These are phyloP conservation scores for Tricholauxania praeusta DNA, from an alignment of 2,888 invertebrate species.

Conservation along the genomic window DNA sequence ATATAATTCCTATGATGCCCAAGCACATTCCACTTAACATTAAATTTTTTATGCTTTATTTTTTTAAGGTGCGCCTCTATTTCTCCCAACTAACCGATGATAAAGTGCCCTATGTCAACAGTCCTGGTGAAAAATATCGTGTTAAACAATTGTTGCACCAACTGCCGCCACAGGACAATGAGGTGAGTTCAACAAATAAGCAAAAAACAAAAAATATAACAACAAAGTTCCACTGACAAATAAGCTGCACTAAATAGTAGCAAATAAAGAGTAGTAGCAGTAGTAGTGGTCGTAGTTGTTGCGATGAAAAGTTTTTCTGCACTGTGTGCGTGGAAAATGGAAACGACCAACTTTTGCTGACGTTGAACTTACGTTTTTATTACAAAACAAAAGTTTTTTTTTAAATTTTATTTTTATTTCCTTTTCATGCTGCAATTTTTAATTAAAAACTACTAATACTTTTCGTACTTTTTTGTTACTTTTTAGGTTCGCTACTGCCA, in stretches of 20 bases:
- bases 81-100: slow-evolving; percentile 96
- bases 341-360: slow-evolving; percentile 1
- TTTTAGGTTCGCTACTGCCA: slow-evolving; percentile 92
- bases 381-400: slow-evolving; percentile 17
- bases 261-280: not conserved
- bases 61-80: slow-evolving; percentile 93
- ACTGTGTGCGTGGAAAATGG: not conserved
- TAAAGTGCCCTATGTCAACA: slow-evolving; percentile 97
- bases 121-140: slow-evolving; percentile 92
- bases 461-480: slow-evolving; percentile 48
- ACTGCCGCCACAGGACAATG: slow-evolving; percentile 97
- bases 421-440: slow-evolving; percentile 24
- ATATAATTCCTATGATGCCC: not conserved
- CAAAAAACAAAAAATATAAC: slow-evolving; percentile 26
- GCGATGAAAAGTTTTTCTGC: slow-evolving; percentile 28
- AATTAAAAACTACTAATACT: not conserved
- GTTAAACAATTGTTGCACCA: slow-evolving; percentile 95
- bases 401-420: slow-evolving; percentile 39
- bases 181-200: slow-evolving; percentile 68
- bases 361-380: not conserved
- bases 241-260: slow-evolving; percentile 15
- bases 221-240: slow-evolving; percentile 10
- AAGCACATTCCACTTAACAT: not conserved
- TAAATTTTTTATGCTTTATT: slow-evolving; percentile 18
- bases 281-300: slow-evolving; percentile 16